Conservation (phyloP, 2,113 vertebrate species). For the Chrysemys picta region DNA sequence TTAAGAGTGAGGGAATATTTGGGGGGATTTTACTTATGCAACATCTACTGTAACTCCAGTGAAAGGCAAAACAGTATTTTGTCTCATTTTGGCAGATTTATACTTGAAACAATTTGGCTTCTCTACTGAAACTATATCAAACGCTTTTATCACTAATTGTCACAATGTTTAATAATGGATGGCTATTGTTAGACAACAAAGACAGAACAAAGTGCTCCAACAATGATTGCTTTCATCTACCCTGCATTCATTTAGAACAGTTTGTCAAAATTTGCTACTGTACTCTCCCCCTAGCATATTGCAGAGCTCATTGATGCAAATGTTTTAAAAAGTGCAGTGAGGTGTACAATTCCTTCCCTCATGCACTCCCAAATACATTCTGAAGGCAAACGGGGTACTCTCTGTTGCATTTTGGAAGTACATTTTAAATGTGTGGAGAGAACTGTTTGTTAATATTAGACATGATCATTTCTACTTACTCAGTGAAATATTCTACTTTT, state of each 20-base stretch:
- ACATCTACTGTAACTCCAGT: background rate
- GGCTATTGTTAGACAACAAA: slow-evolving; percentile 25
- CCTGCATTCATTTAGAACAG: background rate
- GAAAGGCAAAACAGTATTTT: background rate
- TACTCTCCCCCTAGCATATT: background rate
- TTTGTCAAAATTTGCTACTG: background rate
- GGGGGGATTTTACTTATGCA: background rate
- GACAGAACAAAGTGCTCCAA: slow-evolving; percentile 36
- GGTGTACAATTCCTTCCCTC: background rate
- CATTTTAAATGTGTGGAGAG: background rate
- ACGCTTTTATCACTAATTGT: slow-evolving; percentile 39
- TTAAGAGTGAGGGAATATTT: background rate
- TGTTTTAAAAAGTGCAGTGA: background rate
- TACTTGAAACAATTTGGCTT: background rate
- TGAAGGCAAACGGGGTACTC: background rate
- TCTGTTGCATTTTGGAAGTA: background rate
- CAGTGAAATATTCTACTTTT: background rate
- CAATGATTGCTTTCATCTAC: slow-evolving; percentile 42
- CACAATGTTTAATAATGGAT: slow-evolving; percentile 55
- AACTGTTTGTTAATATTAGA: background rate
- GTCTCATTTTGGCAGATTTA: slow-evolving; percentile 10
- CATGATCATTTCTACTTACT: background rate
- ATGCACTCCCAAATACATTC: background rate
- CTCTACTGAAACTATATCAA: slow-evolving; percentile 34
- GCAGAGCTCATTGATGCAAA: background rate